A percentile compares a stretch with the other conserved stretches of the same genome.
These are phyloP conservation scores for Rhodophaea formosa DNA, from an alignment of 2,888 invertebrate genomes.

Conservation along the genomic window DNA sequence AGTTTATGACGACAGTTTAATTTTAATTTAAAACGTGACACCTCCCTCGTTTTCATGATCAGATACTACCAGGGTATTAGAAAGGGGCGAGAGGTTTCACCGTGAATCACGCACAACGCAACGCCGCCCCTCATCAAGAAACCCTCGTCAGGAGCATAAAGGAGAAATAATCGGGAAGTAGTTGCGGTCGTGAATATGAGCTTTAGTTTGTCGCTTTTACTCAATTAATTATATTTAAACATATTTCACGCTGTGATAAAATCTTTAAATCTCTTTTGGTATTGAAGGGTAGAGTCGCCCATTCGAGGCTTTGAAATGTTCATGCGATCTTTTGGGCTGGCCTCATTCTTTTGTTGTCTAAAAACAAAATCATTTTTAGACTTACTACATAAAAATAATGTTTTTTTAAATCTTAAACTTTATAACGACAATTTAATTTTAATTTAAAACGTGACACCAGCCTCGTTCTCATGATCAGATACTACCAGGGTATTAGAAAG, in stretches of 20 bases:
- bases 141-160: conserved; percentile 63
- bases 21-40: conserved; percentile 27
- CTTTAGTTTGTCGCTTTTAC: neutral
- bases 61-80: conserved; percentile 47
- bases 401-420: too few species aligned
- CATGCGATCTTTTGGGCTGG: too few species aligned
- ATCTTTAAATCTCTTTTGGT: too few species aligned
- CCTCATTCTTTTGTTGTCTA: too few species aligned
- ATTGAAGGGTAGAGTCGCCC: too few species aligned
- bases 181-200: neutral
- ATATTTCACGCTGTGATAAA: neutral
- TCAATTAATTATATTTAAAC: neutral
- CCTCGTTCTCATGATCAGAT: conserved; percentile 37
- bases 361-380: too few species aligned
- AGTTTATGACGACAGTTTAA: conserved; percentile 19
- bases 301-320: too few species aligned
- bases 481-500: conserved; percentile 46
- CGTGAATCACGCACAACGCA: conserved; percentile 54
- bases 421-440: conserved; percentile 23
- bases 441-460: conserved; percentile 31
- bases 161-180: conserved; percentile 43
- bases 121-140: conserved; percentile 56
- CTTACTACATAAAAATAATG: too few species aligned
- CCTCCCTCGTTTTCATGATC: conserved; percentile 37
- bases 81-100: conserved; percentile 44